These are phyloP conservation scores for Upupa epops DNA, from an alignment of 2,113 vertebrate species.

Conservation along the genomic window DNA sequence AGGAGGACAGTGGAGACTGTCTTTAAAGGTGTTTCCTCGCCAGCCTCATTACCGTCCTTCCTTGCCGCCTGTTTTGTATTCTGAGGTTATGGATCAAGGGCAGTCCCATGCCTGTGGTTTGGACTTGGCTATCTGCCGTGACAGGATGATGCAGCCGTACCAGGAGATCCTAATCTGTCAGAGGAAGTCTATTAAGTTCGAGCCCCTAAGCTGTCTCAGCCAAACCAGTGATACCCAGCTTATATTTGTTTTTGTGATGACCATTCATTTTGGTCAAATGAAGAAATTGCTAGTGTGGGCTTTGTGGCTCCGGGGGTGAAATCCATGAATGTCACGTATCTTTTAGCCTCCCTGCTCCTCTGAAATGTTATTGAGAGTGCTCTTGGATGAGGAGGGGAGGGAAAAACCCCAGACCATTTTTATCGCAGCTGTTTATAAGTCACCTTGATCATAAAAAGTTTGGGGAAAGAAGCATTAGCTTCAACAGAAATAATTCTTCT, in stretches of 20 bases:
- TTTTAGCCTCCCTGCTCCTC: conserved; percentile 75
- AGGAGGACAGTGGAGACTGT: conserved; percentile 59
- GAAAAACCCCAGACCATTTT: conserved; percentile 28
- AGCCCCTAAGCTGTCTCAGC: conserved; percentile 78
- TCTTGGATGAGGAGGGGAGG: not conserved
- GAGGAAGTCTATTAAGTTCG: conserved; percentile 80
- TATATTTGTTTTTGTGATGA: conserved; percentile 81
- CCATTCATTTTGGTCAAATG: conserved; percentile 82
- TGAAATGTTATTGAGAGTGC: conserved; percentile 76
- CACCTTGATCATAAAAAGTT: conserved; percentile 74
- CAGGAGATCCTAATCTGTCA: conserved; percentile 76
- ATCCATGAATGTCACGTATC: conserved; percentile 84
- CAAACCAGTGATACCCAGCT: conserved; percentile 77
- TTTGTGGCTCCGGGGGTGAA: conserved; percentile 79
- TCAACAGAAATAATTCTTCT: conserved; percentile 21
- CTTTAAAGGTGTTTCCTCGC: conserved; percentile 65
- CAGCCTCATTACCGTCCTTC: conserved; percentile 41
- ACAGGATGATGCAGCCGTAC: conserved; percentile 73
- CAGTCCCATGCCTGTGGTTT: conserved; percentile 71
- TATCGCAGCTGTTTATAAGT: conserved; percentile 74
- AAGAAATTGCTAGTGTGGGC: conserved; percentile 76
- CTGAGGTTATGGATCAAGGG: conserved; percentile 78
- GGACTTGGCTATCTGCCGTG: conserved; percentile 69
- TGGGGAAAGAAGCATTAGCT: conserved; percentile 32
- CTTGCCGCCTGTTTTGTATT: conserved; percentile 70